phyloP scores from a whole-genome alignment of 30 jellyfish, hydroid and myxozoan genomes.

The Aurelia sp. region DNA sequence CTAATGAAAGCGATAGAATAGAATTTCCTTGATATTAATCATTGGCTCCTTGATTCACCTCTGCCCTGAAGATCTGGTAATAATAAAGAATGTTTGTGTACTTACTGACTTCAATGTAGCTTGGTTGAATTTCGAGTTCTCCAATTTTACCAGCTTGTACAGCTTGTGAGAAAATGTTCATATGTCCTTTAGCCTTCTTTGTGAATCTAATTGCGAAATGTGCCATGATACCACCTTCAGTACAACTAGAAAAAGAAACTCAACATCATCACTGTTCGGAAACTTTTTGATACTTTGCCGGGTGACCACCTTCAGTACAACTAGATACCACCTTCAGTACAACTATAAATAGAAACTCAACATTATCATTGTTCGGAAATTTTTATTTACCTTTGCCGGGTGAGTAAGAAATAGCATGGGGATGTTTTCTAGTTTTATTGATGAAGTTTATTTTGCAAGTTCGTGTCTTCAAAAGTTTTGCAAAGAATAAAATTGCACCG shows the following conservation, averaged over 20 bases:
- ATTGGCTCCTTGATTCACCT: too few relatives aligned
- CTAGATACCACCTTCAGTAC: conserved; percentile 92
- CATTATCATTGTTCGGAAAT: neutral
- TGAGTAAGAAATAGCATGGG: too few relatives aligned
- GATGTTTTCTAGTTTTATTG: too few relatives aligned
- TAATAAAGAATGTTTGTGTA: neutral
- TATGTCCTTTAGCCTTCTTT: conserved; percentile 89
- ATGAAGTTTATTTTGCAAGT: too few relatives aligned
- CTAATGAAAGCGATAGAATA: too few relatives aligned
- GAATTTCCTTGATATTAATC: too few relatives aligned
- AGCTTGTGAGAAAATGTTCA: conserved; percentile 89
- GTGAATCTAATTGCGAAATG: conserved; percentile 91
- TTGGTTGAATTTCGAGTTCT: conserved; percentile 91
- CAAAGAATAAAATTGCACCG: too few relatives aligned
- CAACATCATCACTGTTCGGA: neutral
- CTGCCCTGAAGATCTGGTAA: neutral
- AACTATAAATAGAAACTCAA: conserved; percentile 15
- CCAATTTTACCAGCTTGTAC: conserved; percentile 94
- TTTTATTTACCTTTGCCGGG: too few relatives aligned
- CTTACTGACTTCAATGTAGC: conserved; percentile 91
- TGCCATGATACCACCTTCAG: conserved; percentile 91
- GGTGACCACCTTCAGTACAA: too few relatives aligned
- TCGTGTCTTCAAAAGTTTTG: too few relatives aligned
- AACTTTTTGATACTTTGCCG: too few relatives aligned
- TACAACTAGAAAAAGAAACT: conserved; percentile 34